Base-by-base conservation (phyloP, 2,888 invertebrate genomes). In the Drosophila nr. perissopoda region DNA sequence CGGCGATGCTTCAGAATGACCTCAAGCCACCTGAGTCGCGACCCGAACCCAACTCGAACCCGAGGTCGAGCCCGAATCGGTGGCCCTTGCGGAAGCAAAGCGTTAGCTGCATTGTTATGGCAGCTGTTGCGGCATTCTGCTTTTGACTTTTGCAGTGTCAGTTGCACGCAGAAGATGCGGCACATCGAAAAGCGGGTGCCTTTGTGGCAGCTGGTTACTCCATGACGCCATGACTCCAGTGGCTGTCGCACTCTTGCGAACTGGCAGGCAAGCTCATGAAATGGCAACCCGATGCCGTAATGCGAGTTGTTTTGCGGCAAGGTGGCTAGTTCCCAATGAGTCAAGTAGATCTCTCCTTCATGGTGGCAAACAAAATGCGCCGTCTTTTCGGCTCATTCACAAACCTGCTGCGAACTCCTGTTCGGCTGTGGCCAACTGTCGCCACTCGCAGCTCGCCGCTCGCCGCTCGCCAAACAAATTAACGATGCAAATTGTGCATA, bases 401-500 rank as follows among this genome's bases (percentile, higher is more conserved):
- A 49, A 38, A 48, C 21, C 46, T 21, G 36, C 29, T 29, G 16
- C 11, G 16, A 42, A 59, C 53, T 67, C 33, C 25, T 42, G 46
- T 46, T 51, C 27, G 57, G n/a, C 40, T 57, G 40, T 40, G 63
- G 62, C 29, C 7, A 59, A 56, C 51, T 74, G 57, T 57, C 51
- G 66, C 59, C 72, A 51, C 66, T 53, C 21, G 54, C 49, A 27
- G 36, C 16, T 36, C 3, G 36, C 36, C 34, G 34, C 13, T 34
- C 1, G 51, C 52, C 53, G 46, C n/a, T 52, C 29, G 18, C 31
- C 25, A 65, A 80, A 63, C 74, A 82, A 76, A 82, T 82, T 79
- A 85, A 80, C 68, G 74, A 61, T 80, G 74, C 81, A 83, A 86
- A 83, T 83, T 86, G 71, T 70, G 65, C 67, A 75, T 70, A 64